Evolutionary conservation across 1,140 invertebrate species (phyloP).

Genomic region (Aphidius gifuensis): DNA sequence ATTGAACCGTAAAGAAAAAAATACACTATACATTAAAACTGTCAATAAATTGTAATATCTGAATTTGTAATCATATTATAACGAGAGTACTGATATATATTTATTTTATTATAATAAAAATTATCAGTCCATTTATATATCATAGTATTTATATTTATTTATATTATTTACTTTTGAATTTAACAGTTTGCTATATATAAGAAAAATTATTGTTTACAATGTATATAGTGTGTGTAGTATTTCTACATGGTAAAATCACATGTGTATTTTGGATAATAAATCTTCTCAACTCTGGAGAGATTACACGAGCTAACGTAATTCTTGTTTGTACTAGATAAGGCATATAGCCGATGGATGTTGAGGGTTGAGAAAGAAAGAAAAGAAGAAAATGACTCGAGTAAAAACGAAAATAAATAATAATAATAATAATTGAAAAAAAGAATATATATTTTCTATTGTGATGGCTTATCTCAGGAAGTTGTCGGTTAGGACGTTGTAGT

Average conservation of each 20-base stretch:
- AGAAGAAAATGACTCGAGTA: slow-evolving; percentile 15
- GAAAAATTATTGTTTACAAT: no score
- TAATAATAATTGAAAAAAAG: slow-evolving; percentile 17
- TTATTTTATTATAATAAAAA: no score
- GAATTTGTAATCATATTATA: no score
- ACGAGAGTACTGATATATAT: no score
- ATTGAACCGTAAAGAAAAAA: no score
- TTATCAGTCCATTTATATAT: no score
- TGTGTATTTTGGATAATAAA: slow-evolving; percentile 44
- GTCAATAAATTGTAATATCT: no score
- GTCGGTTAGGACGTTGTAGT: slow-evolving; percentile 39
- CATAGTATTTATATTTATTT: no score
- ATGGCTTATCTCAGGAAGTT: slow-evolving; percentile 51
- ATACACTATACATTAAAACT: no score
- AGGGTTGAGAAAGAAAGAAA: slow-evolving; percentile 1
- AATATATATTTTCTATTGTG: slow-evolving; percentile 47
- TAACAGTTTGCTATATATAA: no score
- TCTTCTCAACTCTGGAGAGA: slow-evolving; percentile 33
- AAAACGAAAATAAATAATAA: slow-evolving; percentile 1
- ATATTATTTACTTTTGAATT: no score
- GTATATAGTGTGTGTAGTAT: no score
- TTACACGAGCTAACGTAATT: slow-evolving; percentile 51
- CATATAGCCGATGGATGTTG: slow-evolving; percentile 25
- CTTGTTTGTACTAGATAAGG: slow-evolving; percentile 55
- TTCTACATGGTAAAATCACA: neutral